phyloP scores from a whole-genome alignment of 2,888 invertebrate genomes.

The Eupithecia subfuscata region DNA sequence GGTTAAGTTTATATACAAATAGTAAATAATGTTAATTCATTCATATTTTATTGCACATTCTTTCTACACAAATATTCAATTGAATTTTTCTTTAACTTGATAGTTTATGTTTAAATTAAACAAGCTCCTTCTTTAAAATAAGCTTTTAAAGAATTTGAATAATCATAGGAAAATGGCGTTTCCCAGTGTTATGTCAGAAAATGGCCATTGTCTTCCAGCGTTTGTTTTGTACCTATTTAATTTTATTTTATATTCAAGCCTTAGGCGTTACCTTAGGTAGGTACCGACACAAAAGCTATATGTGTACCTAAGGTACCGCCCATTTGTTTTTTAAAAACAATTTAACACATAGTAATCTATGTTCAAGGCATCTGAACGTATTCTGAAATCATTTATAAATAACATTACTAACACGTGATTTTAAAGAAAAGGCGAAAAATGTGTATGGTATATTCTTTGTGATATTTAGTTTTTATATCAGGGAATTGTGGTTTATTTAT shows the following conservation, averaged over 20 bases:
- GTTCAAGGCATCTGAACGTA: background rate
- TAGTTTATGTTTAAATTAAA: background rate
- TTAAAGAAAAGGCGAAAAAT: constrained; percentile 28
- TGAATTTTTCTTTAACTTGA: background rate
- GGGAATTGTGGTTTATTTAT: background rate
- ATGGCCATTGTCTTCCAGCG: background rate
- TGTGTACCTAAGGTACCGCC: no score
- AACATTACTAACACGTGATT: constrained; percentile 25
- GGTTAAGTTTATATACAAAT: constrained; percentile 1
- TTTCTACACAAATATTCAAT: background rate
- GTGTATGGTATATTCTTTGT: constrained; percentile 50
- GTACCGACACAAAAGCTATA: no score
- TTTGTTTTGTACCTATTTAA: background rate
- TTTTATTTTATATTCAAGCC: background rate
- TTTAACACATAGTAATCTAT: no score
- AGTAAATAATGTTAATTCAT: background rate
- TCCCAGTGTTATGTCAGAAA: background rate
- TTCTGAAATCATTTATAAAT: background rate
- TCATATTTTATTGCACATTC: background rate
- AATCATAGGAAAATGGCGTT: background rate
- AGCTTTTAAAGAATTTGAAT: no score
- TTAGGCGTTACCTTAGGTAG: no score
- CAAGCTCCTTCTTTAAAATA: background rate
- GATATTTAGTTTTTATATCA: constrained; percentile 44
- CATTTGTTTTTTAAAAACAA: background rate